These are phyloP conservation scores for Misgurnus anguillicaudatus DNA, from an alignment of 2,113 vertebrate species.

Conservation along the genomic window DNA sequence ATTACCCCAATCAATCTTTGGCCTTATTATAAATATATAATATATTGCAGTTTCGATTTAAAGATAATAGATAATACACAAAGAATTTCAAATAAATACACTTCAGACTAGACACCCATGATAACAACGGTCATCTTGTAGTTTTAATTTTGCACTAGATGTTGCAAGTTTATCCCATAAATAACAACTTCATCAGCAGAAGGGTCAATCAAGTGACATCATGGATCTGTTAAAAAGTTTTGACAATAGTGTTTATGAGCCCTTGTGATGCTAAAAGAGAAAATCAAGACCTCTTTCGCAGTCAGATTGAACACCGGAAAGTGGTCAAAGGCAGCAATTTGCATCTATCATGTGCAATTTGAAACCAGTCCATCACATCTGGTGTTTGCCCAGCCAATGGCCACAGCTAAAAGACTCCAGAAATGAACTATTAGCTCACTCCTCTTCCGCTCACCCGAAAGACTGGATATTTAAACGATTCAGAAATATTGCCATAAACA, in stretches of 20 bases:
- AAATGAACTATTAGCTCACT: constrained; percentile 63
- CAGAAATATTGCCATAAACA: constrained; percentile 64
- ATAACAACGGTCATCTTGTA: background rate
- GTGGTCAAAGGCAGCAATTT: constrained; percentile 67
- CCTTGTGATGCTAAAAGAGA: constrained; percentile 36
- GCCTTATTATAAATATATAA: too few relatives aligned
- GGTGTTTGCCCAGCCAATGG: constrained; percentile 52
- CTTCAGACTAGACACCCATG: background rate
- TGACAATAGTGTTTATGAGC: constrained; percentile 35
- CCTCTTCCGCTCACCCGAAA: constrained; percentile 59
- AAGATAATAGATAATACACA: background rate
- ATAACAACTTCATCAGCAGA: too few relatives aligned
- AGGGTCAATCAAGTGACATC: constrained; percentile 22
- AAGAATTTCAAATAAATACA: background rate
- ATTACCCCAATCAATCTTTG: background rate
- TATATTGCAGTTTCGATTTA: too few relatives aligned
- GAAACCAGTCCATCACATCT: constrained; percentile 60
- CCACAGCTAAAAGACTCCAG: constrained; percentile 58
- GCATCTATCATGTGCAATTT: constrained; percentile 65
- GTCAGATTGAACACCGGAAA: constrained; percentile 58
- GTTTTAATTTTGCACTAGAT: background rate
- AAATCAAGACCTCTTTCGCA: constrained; percentile 59
- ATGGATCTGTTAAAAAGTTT: constrained; percentile 28
- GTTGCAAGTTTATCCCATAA: too few relatives aligned
- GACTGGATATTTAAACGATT: constrained; percentile 64